A percentile compares a stretch with the other conserved stretches of the same genome.
Evolutionary conservation across 2,888 invertebrate genomes (phyloP).

Genomic region (Atethmia centrago): DNA sequence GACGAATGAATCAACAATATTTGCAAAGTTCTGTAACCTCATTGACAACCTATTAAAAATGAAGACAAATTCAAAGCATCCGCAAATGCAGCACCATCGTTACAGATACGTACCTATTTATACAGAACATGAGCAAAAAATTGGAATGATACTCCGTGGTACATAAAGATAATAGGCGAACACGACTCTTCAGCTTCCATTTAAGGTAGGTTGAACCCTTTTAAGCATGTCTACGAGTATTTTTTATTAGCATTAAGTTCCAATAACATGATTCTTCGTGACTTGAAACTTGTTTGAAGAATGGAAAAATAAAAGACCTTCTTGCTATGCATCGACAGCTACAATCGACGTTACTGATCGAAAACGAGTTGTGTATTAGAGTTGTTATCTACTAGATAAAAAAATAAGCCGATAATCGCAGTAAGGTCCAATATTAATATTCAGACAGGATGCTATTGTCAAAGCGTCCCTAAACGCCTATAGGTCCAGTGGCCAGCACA

Average conservation of each 20-base stretch:
- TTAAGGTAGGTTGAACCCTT: constrained; percentile 12
- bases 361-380: neutral
- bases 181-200: neutral
- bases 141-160: no score
- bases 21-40: no score
- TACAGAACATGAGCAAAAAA: no score
- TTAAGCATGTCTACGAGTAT: neutral
- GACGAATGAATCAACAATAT: no score
- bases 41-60: no score
- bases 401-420: neutral
- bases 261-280: constrained; percentile 35
- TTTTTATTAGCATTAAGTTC: constrained; percentile 6
- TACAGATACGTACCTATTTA: no score
- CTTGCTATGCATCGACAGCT: neutral
- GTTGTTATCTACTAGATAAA: neutral
- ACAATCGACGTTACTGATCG: neutral
- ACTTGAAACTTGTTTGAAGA: constrained; percentile 37
- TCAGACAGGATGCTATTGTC: neutral
- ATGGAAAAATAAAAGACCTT: constrained; percentile 19
- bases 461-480: neutral
- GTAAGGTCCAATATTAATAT: no score
- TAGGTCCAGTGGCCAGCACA: no score
- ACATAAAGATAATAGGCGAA: neutral
- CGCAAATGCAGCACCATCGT: no score
- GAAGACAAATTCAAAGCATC: no score